A percentile compares a stretch with the other conserved stretches of the same genome.
Conservation (phyloP, 2,888 invertebrate species). For the Ophraella communa region DNA sequence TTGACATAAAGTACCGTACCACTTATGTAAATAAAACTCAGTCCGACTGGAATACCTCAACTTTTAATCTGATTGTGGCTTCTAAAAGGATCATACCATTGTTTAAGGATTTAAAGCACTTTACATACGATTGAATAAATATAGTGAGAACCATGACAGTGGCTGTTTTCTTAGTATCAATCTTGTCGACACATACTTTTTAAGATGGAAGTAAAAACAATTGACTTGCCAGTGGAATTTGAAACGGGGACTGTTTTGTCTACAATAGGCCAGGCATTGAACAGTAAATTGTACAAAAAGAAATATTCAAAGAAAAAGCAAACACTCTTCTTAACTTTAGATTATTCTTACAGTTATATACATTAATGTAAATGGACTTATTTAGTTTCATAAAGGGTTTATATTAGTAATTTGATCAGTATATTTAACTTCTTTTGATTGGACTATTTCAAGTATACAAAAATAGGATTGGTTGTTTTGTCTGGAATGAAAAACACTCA, state of each 20-base stretch:
- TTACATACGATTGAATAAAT: constrained; percentile 46
- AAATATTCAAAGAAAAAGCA: too few species aligned
- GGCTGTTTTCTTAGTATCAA: constrained; percentile 42
- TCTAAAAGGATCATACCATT: constrained; percentile 35
- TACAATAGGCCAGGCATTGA: neutral
- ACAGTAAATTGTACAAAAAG: too few species aligned
- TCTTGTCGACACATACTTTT: constrained; percentile 41
- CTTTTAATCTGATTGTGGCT: constrained; percentile 34
- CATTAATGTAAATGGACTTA: too few species aligned
- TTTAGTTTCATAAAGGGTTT: too few species aligned
- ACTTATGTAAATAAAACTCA: constrained; percentile 32
- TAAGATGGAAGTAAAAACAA: constrained; percentile 38
- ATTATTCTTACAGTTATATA: too few species aligned
- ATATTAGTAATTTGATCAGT: too few species aligned
- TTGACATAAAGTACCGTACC: constrained; percentile 28
- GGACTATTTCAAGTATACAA: neutral
- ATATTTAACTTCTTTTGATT: neutral
- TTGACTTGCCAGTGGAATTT: constrained; percentile 26
- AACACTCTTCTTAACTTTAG: too few species aligned
- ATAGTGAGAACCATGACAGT: constrained; percentile 40
- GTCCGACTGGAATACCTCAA: constrained; percentile 25
- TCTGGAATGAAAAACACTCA: constrained; percentile 5
- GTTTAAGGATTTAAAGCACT: constrained; percentile 37
- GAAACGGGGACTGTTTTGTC: neutral
- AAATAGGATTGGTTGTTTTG: constrained; percentile 17